Evolutionary conservation across 2,113 vertebrate genomes (phyloP).

Genomic region (Aix galericulata): DNA sequence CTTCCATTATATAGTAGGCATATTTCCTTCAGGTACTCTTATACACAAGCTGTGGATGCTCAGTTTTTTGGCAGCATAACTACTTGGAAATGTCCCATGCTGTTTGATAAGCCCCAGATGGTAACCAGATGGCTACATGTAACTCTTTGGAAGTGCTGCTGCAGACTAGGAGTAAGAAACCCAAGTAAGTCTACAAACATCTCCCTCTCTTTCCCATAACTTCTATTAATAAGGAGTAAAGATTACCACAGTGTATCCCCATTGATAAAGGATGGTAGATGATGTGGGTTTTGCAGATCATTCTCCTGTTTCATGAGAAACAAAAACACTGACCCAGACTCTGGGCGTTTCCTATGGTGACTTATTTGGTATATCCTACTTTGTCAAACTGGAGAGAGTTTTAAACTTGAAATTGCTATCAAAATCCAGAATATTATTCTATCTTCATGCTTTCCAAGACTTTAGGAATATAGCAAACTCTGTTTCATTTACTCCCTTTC

Average conservation of each 20-base stretch:
- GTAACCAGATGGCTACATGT: conserved; percentile 57
- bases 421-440: not conserved
- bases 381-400: not conserved
- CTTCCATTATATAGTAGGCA: not conserved
- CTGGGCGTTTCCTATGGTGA: not conserved
- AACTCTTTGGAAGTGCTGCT: conserved; percentile 35
- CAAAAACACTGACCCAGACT: not conserved
- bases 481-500: not conserved
- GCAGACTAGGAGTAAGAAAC: not conserved
- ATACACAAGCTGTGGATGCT: not conserved
- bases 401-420: not conserved
- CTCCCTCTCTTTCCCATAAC: not conserved
- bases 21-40: conserved; percentile 36
- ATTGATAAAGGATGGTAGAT: not conserved
- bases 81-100: conserved; percentile 29
- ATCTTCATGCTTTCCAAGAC: not conserved
- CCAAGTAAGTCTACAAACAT: not conserved
- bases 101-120: conserved; percentile 54
- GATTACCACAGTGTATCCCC: not conserved
- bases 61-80: conserved; percentile 15
- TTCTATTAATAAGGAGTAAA: not conserved
- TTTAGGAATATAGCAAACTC: not conserved
- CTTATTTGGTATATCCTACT: not conserved
- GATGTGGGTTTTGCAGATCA: not conserved
- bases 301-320: not conserved